These are phyloP conservation scores for Ochropleura plecta DNA, from an alignment of 2,888 invertebrate species.

Conservation along the genomic window DNA sequence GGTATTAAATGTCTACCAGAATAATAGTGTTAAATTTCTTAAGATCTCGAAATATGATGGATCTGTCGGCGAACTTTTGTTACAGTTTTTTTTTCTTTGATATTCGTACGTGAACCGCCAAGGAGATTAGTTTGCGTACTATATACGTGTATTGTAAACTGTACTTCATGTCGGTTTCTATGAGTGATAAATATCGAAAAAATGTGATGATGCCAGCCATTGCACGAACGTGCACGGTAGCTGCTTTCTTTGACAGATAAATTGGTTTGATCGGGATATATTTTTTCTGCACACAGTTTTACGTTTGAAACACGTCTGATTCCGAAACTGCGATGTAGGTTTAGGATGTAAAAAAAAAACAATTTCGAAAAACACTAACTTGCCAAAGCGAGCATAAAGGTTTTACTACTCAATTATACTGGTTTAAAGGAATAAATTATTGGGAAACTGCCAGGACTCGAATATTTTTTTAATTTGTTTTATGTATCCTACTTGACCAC, in stretches of 20 bases:
- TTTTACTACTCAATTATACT: background rate
- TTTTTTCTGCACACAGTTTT: background rate
- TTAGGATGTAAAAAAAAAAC: background rate
- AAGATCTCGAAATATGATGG: conserved; percentile 84
- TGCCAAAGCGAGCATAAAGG: background rate
- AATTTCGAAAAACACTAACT: background rate
- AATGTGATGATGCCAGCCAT: conserved; percentile 45
- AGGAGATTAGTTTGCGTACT: conserved; percentile 56
- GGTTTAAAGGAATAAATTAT: background rate
- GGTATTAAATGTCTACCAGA: conserved; percentile 81
- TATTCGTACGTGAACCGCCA: conserved; percentile 66
- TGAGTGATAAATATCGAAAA: conserved; percentile 58
- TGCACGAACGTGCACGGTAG: conserved; percentile 41
- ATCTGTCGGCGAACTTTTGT: conserved; percentile 84
- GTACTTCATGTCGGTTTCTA: conserved; percentile 53
- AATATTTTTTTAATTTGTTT: background rate
- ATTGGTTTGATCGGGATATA: conserved; percentile 4
- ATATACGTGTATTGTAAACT: conserved; percentile 57
- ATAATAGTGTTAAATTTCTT: conserved; percentile 89
- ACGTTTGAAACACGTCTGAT: conserved; percentile 7
- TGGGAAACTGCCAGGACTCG: background rate
- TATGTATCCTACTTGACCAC: background rate
- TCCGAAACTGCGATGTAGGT: too few relatives aligned
- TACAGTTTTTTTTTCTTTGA: conserved; percentile 66
- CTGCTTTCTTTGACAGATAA: conserved; percentile 26